Base-by-base conservation (phyloP, 1,140 invertebrate species). In the Polyergus mexicanus region DNA sequence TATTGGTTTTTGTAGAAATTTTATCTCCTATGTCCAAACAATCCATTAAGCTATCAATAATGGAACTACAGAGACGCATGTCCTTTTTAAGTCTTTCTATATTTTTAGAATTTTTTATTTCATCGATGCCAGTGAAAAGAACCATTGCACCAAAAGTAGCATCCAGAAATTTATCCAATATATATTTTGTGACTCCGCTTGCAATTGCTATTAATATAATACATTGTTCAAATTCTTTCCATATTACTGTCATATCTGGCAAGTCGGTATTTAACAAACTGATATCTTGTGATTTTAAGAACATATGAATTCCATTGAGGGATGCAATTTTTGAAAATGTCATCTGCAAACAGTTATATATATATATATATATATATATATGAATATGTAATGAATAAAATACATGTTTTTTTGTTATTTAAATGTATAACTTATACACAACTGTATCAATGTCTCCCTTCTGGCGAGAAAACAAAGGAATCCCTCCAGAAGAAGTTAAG, bases 271-370 rank as follows among this genome's bases (percentile, higher is more conserved):
- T 96, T 51, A 97, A 92, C 7, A 98, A 92, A 88, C 96, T 95
- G 56, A 97, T 95, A 56, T 96, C 96, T 76, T 97, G 96, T 3
- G 96, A 97, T 92, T 97, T 97, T 1, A 97, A 96, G 95, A 98
- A 98, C 96, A 98, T 97, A 87, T 98, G 97, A n/a, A 98, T 96
- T 7, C 97, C 97, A 95, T 98, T 98, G 28, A 98, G 91, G 2
- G 97, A 97, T n/a, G 97, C 97, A 81, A 98, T 96, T 69, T 97
- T 96, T 32, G 97, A 97, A 94, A 98, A 98, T 7, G 97, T 97
- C 84, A 98, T 94, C 97, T 98, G 91, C 32, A 96, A 47, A 85
- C 56, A 71, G 72, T 74, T 71, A 2, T 69, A 87, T 16, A 51
- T 16, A 51, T 51, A 47, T 47, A 47, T 47, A 47, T 47, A 47